These are phyloP conservation scores for Chelidonichthys spinosus DNA, from an alignment of 2,797 vertebrate species.

Conservation along the genomic window DNA sequence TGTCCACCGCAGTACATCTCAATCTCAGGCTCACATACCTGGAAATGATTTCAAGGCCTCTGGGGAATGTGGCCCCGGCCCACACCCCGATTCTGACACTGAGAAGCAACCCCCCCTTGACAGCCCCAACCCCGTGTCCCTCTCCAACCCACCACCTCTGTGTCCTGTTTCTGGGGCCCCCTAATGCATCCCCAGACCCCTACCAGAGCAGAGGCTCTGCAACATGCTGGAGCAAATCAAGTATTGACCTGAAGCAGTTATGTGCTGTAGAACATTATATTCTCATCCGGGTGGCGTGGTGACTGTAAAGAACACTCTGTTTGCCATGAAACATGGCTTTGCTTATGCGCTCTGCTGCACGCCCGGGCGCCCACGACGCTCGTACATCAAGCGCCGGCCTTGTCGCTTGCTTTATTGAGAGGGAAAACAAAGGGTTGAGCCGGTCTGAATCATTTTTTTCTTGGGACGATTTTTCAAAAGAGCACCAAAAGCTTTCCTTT, in stretches of 20 bases:
- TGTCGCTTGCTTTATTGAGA: constrained; percentile 98
- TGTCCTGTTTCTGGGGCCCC: constrained; percentile 78
- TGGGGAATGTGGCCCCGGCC: constrained; percentile 35
- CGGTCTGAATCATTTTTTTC: constrained; percentile 96
- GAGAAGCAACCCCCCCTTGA: constrained; percentile 28
- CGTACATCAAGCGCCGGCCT: constrained; percentile 94
- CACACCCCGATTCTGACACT: constrained; percentile 38
- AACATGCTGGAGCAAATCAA: constrained; percentile 95
- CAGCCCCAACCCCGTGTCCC: neutral
- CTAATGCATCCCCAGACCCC: constrained; percentile 92
- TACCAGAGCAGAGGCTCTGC: constrained; percentile 85
- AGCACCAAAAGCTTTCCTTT: constrained; percentile 95
- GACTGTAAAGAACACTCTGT: constrained; percentile 95
- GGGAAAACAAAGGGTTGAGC: constrained; percentile 99
- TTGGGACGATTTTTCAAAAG: constrained; percentile 94
- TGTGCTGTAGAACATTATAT: constrained; percentile 94
- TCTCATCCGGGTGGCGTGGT: constrained; percentile 93
- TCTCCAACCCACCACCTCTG: constrained; percentile 45
- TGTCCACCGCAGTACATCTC: constrained; percentile 39
- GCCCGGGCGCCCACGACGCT: constrained; percentile 85
- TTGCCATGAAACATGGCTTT: constrained; percentile 95
- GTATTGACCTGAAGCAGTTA: constrained; percentile 97
- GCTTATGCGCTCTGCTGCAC: constrained; percentile 91
- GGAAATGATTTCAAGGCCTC: constrained; percentile 64
- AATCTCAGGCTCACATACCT: constrained; percentile 36